Percentiles rank a stretch among this genome's conserved stretches.
phyloP scores from a whole-genome alignment of 2,113 vertebrate species.

The Scolopax mira region DNA sequence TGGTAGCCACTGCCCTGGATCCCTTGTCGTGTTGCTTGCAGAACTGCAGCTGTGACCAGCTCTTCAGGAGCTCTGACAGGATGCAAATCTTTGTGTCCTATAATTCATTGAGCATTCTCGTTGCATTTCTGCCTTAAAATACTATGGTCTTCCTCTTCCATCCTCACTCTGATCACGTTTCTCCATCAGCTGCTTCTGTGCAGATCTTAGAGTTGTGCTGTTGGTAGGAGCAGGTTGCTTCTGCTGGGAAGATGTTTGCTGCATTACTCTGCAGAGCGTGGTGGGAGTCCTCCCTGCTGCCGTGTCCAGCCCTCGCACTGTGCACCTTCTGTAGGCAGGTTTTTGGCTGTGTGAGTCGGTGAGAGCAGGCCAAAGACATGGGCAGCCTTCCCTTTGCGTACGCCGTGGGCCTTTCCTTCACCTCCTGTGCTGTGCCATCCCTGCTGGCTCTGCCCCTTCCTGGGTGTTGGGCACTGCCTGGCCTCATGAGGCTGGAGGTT shows the following conservation, averaged over 20 bases:
- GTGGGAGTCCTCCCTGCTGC: neutral
- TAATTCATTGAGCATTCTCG: neutral
- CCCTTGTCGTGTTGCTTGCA: neutral
- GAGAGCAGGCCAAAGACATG: neutral
- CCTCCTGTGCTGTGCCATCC: neutral
- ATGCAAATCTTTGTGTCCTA: neutral
- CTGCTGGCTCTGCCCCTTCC: neutral
- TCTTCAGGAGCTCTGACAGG: neutral
- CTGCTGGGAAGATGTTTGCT: neutral
- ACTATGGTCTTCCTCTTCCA: neutral
- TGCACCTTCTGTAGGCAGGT: neutral
- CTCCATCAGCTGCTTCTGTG: neutral
- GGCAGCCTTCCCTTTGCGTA: fast-evolving
- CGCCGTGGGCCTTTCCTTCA: neutral
- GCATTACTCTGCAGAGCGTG: neutral
- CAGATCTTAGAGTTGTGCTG: neutral
- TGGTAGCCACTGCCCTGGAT: neutral
- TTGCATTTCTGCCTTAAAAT: neutral
- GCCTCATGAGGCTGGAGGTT: neutral
- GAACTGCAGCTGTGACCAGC: neutral
- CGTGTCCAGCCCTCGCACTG: neutral
- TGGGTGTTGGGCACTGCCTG: neutral
- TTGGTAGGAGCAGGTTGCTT: neutral
- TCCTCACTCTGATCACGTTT: neutral
- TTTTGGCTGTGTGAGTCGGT: fast-evolving